Conservation (phyloP, 2,797 vertebrate species). For the Melanotaenia nigrans region DNA sequence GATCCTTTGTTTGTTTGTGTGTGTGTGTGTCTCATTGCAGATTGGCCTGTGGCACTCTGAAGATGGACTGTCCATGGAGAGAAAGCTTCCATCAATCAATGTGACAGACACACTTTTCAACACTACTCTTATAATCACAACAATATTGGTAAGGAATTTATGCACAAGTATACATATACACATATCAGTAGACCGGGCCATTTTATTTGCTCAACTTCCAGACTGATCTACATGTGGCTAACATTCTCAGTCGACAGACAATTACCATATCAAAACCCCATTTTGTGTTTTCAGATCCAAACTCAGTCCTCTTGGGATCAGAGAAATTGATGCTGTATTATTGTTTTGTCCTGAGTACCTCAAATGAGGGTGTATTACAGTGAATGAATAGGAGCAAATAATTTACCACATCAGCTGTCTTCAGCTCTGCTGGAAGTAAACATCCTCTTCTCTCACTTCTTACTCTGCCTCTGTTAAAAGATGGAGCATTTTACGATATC, state of each 20-base stretch:
- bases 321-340: slow-evolving; percentile 55
- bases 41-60: slow-evolving; percentile 98
- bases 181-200: slow-evolving; percentile 7
- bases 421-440: slow-evolving; percentile 61
- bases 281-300: slow-evolving; percentile 68
- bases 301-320: slow-evolving; percentile 64
- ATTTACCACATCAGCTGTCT: slow-evolving; percentile 65
- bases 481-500: slow-evolving; percentile 21
- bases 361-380: slow-evolving; percentile 60
- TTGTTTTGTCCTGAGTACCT: slow-evolving; percentile 66
- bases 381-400: slow-evolving; percentile 63
- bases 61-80: slow-evolving; percentile 95
- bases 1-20: slow-evolving; percentile 40
- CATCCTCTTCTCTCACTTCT: slow-evolving; percentile 33
- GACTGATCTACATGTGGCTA: slow-evolving; percentile 54
- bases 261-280: slow-evolving; percentile 73
- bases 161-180: slow-evolving; percentile 5
- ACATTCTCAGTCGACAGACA: slow-evolving; percentile 53
- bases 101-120: slow-evolving; percentile 97
- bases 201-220: slow-evolving; percentile 37
- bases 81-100: slow-evolving; percentile 91
- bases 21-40: slow-evolving; percentile 76
- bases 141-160: slow-evolving; percentile 92
- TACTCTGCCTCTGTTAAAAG: slow-evolving; percentile 37
- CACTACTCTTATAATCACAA: slow-evolving; percentile 95